A percentile compares a stretch with the other conserved stretches of the same genome.
These are phyloP conservation scores for Lindbergichthys nudifrons DNA, from an alignment of 2,797 vertebrate species.

Conservation along the genomic window DNA sequence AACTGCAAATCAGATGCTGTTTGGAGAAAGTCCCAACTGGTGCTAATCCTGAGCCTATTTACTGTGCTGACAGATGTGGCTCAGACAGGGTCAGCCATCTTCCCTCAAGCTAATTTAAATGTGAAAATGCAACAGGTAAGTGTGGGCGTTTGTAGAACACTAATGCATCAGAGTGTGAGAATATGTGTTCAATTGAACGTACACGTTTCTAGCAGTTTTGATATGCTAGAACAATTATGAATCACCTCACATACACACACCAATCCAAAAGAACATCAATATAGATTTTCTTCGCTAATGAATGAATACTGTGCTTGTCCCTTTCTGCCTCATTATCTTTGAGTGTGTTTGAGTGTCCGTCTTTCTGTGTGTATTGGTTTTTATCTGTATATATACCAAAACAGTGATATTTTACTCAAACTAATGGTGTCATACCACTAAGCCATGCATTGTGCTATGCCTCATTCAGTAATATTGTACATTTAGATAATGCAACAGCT, in stretches of 20 bases:
- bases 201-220: constrained; percentile 42
- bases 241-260: not conserved
- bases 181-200: constrained; percentile 50
- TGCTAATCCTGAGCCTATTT: constrained; percentile 29
- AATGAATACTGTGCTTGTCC: too few species aligned
- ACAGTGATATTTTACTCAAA: constrained; percentile 34
- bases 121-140: constrained; percentile 48
- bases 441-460: not conserved
- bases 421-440: not conserved
- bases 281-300: too few species aligned
- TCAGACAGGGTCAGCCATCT: constrained; percentile 38
- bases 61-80: constrained; percentile 14
- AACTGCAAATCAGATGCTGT: constrained; percentile 7
- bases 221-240: constrained; percentile 30
- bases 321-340: too few species aligned
- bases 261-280: too few species aligned
- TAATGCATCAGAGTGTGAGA: constrained; percentile 44
- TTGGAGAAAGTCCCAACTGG: constrained; percentile 8
- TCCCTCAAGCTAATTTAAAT: constrained; percentile 26
- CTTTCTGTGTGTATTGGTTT: too few species aligned
- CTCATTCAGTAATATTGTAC: constrained; percentile 9
- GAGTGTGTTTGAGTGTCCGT: too few species aligned
- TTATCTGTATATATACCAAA: constrained; percentile 14
- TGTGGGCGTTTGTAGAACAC: constrained; percentile 21
- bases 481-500: not conserved